Base-by-base conservation (phyloP, 1,140 invertebrate species). In the Saxidomus purpurata region DNA sequence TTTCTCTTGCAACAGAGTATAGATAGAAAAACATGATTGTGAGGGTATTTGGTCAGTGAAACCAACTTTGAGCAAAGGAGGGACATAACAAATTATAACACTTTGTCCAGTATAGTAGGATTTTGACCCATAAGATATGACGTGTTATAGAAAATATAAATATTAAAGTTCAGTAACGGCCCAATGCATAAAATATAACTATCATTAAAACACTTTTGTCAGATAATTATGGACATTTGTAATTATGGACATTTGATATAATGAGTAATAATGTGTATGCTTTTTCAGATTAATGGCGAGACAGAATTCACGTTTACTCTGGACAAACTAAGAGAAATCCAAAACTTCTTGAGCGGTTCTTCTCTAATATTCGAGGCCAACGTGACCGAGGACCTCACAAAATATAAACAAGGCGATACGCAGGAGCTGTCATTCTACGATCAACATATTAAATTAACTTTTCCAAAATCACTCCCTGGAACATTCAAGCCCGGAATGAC, bases 351-450 rank as follows among this genome's bases (percentile, higher is more conserved):
- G 38, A 83, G 87, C 43, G 79, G 69, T 3, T 71, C 71, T 1
- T 28, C 81, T 15, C 47, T 95, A 13, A 63, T 89, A 8, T 92
- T 94, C 36, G 87, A 90, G 15, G 93, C 91, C 34, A 93, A 93
- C 59, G 94, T 94, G 0, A 94, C 93, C 6, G 94, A 95, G 38
- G 86, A 81, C 15, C 63, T 94, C 4, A 94, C 94, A 1, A 92
- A 92, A 13, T n/a, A 85, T 15, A 83, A 59, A 34, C 87, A 89
- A 86, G 87, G 87, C 8, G 91, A 86, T 31, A 63, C 76, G 25
- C 87, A 87, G 22, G 90, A 91, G 74, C 31, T 93, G 15, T 67
- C 52, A 17, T 91, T 93, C 38, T 93, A 90, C 52, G 71, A 86
- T 3, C 40, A 79, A 4, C 85, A 81, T 15, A 71, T 85, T 9